Conservation (phyloP, 2,888 invertebrate genomes). For the Ochlodes sylvanus region DNA sequence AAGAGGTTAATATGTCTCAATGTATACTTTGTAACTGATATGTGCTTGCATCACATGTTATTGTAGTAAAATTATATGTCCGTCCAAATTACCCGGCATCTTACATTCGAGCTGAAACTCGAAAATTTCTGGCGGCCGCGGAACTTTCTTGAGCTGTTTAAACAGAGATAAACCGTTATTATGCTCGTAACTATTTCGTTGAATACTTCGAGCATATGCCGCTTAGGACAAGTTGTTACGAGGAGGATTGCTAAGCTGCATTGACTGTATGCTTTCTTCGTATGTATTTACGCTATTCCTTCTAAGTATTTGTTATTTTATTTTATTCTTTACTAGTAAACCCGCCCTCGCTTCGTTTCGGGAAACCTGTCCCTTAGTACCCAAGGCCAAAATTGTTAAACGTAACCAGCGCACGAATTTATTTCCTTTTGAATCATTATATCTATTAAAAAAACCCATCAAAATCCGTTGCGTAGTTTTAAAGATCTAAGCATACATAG, state of each 20-base stretch:
- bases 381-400: too few species aligned
- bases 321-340: too few species aligned
- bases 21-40: too few species aligned
- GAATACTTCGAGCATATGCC: conserved; percentile 24
- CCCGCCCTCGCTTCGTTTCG: too few species aligned
- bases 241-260: conserved; percentile 1
- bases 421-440: too few species aligned
- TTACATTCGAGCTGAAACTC: conserved; percentile 23
- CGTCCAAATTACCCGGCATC: conserved; percentile 4
- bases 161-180: conserved; percentile 39
- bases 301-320: not conserved
- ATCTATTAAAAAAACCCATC: too few species aligned
- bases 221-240: not conserved
- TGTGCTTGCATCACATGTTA: not conserved
- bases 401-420: too few species aligned
- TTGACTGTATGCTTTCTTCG: not conserved
- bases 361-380: too few species aligned
- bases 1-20: too few species aligned
- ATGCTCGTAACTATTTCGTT: conserved; percentile 34
- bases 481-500: too few species aligned
- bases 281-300: not conserved
- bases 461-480: too few species aligned
- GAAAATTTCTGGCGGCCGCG: not conserved
- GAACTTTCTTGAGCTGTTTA: conserved; percentile 38
- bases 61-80: not conserved